Conservation (phyloP, 1,140 invertebrate species). For the Melitaea cinxia region DNA sequence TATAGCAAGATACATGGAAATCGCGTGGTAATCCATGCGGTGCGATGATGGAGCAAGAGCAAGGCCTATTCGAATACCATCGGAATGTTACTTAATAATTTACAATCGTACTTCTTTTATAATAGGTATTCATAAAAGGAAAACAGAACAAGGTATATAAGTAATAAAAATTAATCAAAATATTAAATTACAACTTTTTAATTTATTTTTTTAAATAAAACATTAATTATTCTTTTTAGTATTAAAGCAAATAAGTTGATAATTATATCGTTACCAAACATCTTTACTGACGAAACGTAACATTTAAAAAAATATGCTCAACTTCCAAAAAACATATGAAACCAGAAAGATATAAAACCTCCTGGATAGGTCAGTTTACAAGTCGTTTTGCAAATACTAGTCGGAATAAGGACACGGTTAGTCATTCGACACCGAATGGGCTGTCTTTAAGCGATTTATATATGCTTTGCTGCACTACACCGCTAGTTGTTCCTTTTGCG, state of each 20-base stretch:
- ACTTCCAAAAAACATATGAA: background rate
- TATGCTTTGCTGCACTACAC: constrained; percentile 48
- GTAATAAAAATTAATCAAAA: no score
- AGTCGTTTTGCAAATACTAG: constrained; percentile 21
- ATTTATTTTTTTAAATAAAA: no score
- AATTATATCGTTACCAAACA: no score
- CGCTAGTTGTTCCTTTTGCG: constrained; percentile 43
- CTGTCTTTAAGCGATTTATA: constrained; percentile 65
- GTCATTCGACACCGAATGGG: constrained; percentile 64
- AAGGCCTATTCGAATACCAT: constrained; percentile 34
- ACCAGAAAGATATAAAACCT: background rate
- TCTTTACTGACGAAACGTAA: background rate
- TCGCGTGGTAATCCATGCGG: constrained; percentile 62
- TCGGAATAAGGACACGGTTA: constrained; percentile 54
- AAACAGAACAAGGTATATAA: no score
- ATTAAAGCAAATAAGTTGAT: no score
- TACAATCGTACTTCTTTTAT: background rate
- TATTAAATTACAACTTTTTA: no score
- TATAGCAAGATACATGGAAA: constrained; percentile 67
- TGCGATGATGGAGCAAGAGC: constrained; percentile 22
- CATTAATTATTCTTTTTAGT: no score
- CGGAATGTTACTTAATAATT: constrained; percentile 34
- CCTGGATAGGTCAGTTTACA: constrained; percentile 12
- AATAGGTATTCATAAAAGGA: background rate
- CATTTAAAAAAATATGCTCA: background rate